phyloP scores from a whole-genome alignment of 2,888 invertebrate species.

The Caenorhabditis macrosperma region DNA sequence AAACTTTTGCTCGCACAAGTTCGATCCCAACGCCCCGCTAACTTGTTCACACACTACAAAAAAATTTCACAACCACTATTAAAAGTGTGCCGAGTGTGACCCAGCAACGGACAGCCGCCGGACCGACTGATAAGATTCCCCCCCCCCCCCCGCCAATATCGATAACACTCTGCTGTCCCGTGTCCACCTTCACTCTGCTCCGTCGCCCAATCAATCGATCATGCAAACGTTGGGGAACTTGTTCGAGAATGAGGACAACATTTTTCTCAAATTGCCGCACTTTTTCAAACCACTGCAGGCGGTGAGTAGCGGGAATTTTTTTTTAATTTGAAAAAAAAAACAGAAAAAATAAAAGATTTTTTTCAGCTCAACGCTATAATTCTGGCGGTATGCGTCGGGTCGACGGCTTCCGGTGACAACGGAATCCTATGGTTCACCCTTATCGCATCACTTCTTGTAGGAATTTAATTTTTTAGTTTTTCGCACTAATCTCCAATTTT shows the following conservation, averaged over 20 bases:
- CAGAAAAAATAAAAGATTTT: not conserved
- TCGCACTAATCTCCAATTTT: not conserved
- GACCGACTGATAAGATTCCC: constrained; percentile 5
- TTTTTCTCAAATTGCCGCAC: constrained; percentile 74
- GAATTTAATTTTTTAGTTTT: not conserved
- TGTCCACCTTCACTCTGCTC: not conserved
- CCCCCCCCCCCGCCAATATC: not conserved
- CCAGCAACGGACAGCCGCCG: too few relatives aligned
- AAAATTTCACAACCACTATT: too few relatives aligned
- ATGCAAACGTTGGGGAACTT: constrained; percentile 51
- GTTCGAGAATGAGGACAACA: constrained; percentile 61
- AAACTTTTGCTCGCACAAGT: too few relatives aligned
- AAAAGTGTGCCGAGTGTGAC: too few relatives aligned
- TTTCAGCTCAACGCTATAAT: constrained; percentile 75
- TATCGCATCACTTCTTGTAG: constrained; percentile 66
- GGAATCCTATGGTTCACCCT: constrained; percentile 77
- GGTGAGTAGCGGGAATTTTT: constrained; percentile 69
- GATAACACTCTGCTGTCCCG: not conserved
- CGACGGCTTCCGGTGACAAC: constrained; percentile 73
- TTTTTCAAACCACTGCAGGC: constrained; percentile 78
- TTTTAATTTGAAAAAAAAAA: too few relatives aligned
- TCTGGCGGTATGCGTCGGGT: constrained; percentile 75
- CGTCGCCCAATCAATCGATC: constrained; percentile 3
- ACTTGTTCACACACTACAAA: too few relatives aligned
- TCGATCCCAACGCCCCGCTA: too few relatives aligned